phyloP scores from a whole-genome alignment of 2,113 vertebrate species.

The Carlito syrichta region DNA sequence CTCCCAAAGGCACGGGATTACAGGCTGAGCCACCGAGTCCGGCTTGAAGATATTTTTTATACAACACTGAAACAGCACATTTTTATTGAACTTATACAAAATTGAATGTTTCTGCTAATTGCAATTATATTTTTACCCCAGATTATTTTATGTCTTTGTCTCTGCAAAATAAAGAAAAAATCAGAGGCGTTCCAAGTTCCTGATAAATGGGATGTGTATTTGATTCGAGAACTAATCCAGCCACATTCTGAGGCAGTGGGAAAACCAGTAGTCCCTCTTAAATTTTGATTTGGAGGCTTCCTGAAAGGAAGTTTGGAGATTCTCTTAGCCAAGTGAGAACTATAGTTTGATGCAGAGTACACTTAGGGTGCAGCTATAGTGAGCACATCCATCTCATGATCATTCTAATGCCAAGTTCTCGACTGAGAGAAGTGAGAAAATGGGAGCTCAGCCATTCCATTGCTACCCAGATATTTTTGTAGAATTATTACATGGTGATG shows the following conservation, averaged over 20 bases:
- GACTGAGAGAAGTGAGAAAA: slow-evolving; percentile 62
- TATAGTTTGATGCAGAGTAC: neutral
- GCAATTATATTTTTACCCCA: neutral
- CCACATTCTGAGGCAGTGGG: neutral
- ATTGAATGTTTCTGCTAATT: neutral
- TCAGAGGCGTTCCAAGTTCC: neutral
- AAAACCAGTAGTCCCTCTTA: neutral
- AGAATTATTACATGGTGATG: neutral
- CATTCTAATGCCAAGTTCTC: slow-evolving; percentile 35
- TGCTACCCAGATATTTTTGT: slow-evolving; percentile 30
- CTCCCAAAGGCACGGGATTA: too few relatives aligned
- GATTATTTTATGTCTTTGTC: neutral
- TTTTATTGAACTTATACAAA: neutral
- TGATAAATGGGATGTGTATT: neutral
- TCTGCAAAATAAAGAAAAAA: neutral
- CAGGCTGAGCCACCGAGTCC: too few relatives aligned
- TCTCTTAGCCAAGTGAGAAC: neutral
- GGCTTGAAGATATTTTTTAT: slow-evolving; percentile 1
- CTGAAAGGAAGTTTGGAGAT: slow-evolving; percentile 3
- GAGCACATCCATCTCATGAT: slow-evolving; percentile 37
- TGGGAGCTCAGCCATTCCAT: slow-evolving; percentile 22
- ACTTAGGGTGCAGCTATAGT: neutral
- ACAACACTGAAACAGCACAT: neutral
- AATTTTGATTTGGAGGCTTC: neutral
- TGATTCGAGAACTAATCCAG: neutral